These are phyloP conservation scores for Macrobrachium nipponense DNA, from an alignment of 1,140 invertebrate species.

Conservation along the genomic window DNA sequence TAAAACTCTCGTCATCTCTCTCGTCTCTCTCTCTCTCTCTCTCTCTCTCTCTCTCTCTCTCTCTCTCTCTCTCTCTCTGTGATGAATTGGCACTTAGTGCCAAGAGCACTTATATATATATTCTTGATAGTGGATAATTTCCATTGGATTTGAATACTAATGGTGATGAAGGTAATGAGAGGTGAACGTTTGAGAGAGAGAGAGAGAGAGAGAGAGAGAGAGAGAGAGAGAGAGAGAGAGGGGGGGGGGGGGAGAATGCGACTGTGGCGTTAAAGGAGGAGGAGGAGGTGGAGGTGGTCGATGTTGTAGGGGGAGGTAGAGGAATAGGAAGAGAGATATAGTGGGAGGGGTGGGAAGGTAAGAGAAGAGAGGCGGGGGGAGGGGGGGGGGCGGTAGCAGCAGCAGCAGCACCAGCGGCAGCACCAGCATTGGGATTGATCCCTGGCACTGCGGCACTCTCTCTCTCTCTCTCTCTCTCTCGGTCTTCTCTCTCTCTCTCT, in stretches of 20 bases:
- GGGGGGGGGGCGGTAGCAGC: background rate
- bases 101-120: background rate
- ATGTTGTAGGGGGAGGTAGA: background rate
- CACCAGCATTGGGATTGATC: too few relatives aligned
- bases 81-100: background rate
- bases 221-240: background rate
- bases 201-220: background rate
- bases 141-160: background rate
- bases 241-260: background rate
- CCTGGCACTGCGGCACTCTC: too few relatives aligned
- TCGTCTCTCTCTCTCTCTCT: too few relatives aligned
- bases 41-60: background rate
- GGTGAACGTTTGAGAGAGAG: background rate
- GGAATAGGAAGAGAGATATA: background rate
- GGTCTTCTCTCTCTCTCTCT: too few relatives aligned
- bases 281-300: background rate
- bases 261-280: background rate
- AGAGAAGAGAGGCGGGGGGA: background rate
- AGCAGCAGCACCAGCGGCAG: too few relatives aligned
- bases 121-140: background rate
- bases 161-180: background rate
- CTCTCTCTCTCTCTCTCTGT: constrained; percentile 6
- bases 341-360: background rate
- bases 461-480: background rate
- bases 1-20: too few relatives aligned